Percentiles rank a stretch among this genome's conserved stretches.
Evolutionary conservation across 2,888 invertebrate genomes (phyloP).

Genomic region (Amiota communis): DNA sequence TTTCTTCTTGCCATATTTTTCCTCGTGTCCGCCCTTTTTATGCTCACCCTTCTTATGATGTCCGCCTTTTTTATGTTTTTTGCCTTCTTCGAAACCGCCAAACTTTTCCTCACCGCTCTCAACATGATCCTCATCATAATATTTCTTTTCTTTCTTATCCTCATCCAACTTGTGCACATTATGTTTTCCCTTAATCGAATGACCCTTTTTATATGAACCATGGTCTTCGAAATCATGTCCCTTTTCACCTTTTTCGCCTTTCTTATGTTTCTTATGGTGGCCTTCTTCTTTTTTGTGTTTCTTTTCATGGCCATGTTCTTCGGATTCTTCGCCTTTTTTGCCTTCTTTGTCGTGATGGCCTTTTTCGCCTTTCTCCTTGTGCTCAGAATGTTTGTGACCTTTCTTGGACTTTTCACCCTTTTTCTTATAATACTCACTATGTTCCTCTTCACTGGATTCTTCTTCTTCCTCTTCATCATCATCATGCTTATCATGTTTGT

Average conservation of each 20-base stretch:
- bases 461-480: conserved; percentile 72
- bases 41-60: conserved; percentile 87
- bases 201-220: conserved; percentile 87
- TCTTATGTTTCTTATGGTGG: conserved; percentile 74
- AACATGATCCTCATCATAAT: conserved; percentile 89
- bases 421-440: conserved; percentile 78
- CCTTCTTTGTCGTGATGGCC: conserved; percentile 82
- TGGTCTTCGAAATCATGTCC: conserved; percentile 73
- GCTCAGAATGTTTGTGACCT: conserved; percentile 81
- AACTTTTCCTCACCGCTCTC: conserved; percentile 87
- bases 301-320: conserved; percentile 74
- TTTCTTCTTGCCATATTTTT: conserved; percentile 86
- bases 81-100: conserved; percentile 85
- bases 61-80: conserved; percentile 87
- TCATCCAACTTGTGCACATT: conserved; percentile 89
- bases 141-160: conserved; percentile 89
- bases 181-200: conserved; percentile 89
- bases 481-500: conserved; percentile 64
- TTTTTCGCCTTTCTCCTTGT: conserved; percentile 79
- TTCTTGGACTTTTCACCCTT: conserved; percentile 83
- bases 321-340: conserved; percentile 74
- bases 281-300: conserved; percentile 74
- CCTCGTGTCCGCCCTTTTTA: conserved; percentile 83
- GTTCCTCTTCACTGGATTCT: conserved; percentile 80
- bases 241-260: conserved; percentile 75